A percentile compares a stretch with the other conserved stretches of the same genome.
Evolutionary conservation across 2,888 invertebrate genomes (phyloP).

Genomic region (Melikaiella ostensackeni): DNA sequence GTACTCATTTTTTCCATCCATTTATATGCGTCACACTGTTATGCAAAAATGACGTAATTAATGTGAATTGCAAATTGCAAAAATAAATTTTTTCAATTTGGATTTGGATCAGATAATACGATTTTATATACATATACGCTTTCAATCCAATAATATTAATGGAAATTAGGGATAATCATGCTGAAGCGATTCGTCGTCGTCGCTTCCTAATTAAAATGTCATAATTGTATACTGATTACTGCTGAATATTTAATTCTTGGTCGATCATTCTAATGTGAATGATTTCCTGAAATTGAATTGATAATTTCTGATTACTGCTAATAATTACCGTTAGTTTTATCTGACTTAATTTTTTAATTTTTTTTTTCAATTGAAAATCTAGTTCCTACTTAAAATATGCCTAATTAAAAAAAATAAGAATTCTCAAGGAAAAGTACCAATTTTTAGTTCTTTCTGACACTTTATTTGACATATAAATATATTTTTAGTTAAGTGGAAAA

Average conservation of each 20-base stretch:
- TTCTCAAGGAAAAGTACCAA: too few relatives aligned
- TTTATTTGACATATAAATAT: not conserved
- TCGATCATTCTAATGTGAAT: not conserved
- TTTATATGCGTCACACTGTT: not conserved
- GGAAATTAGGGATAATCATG: not conserved
- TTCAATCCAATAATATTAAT: too few relatives aligned
- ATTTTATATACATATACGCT: not conserved
- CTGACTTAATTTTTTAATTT: not conserved
- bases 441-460: not conserved
- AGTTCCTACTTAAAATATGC: too few relatives aligned
- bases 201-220: not conserved
- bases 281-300: not conserved
- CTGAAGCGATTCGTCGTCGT: not conserved
- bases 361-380: not conserved
- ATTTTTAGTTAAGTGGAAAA: not conserved
- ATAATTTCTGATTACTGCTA: not conserved
- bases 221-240: conserved; percentile 4
- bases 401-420: too few relatives aligned
- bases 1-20: not conserved
- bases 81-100: not conserved
- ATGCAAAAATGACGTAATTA: not conserved
- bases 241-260: not conserved
- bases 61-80: not conserved
- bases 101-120: not conserved
- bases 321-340: not conserved